Evolutionary conservation across 2,797 vertebrate genomes (phyloP).

Genomic region (Paedocypris micromegethes): DNA sequence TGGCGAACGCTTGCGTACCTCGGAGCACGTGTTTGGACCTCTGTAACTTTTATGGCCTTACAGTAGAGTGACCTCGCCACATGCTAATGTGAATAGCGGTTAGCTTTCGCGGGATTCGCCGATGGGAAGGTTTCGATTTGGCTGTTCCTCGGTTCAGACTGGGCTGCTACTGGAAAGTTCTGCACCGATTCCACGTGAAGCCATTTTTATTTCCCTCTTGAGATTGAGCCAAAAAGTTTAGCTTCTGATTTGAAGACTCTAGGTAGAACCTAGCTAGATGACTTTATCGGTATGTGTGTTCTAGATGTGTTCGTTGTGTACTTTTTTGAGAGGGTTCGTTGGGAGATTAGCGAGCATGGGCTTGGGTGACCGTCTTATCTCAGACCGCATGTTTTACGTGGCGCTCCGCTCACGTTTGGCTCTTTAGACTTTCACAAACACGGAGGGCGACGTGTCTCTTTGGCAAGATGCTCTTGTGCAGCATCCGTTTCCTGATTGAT

Average conservation of each 20-base stretch:
- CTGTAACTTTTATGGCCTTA: conserved; percentile 77
- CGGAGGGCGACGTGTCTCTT: conserved; percentile 60
- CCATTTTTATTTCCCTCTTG: conserved; percentile 62
- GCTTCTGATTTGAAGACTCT: conserved; percentile 17
- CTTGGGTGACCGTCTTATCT: conserved; percentile 9
- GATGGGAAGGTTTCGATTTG: conserved; percentile 27
- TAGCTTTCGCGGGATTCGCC: conserved; percentile 57
- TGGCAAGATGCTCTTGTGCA: conserved; percentile 69
- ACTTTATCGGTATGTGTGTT: conserved; percentile 13
- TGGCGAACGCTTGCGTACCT: conserved; percentile 77
- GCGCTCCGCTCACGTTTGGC: conserved; percentile 10
- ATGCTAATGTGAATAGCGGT: conserved; percentile 59
- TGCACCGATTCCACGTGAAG: conserved; percentile 48
- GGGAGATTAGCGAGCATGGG: conserved; percentile 14
- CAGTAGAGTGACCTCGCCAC: conserved; percentile 74
- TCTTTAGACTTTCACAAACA: conserved; percentile 31
- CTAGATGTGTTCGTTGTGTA: conserved; percentile 17
- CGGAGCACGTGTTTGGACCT: conserved; percentile 83
- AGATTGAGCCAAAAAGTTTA: conserved; percentile 74
- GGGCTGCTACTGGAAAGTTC: conserved; percentile 21
- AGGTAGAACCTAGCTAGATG: conserved; percentile 11
- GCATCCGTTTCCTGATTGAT: conserved; percentile 77
- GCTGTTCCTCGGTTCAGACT: conserved; percentile 6
- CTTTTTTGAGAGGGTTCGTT: conserved; percentile 21
- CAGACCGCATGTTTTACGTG: conserved; percentile 27